Conservation (phyloP, 2,113 vertebrate genomes). For the Cromileptes altivelis region DNA sequence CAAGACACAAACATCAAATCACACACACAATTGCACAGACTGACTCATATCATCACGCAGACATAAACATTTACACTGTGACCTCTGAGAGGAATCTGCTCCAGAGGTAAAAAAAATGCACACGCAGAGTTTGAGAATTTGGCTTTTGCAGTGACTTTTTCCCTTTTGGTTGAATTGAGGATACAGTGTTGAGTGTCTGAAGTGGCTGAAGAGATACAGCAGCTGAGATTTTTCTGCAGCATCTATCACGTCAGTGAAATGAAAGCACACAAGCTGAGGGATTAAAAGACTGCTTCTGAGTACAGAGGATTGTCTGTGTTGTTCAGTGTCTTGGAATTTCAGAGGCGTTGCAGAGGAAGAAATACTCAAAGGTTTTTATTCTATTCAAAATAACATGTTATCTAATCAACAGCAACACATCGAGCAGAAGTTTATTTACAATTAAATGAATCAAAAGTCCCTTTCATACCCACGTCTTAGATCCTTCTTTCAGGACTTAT, state of each 20-base stretch:
- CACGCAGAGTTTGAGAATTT: not conserved
- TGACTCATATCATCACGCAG: slow-evolving; percentile 34
- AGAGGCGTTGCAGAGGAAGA: slow-evolving; percentile 8
- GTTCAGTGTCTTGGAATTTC: slow-evolving; percentile 39
- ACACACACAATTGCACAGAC: slow-evolving; percentile 9
- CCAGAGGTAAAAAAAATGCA: not conserved
- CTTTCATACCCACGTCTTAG: not conserved
- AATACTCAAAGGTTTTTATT: slow-evolving; percentile 23
- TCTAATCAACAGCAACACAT: slow-evolving; percentile 11
- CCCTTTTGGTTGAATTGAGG: slow-evolving; percentile 31
- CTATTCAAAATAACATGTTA: slow-evolving; percentile 20
- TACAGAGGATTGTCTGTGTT: slow-evolving; percentile 17
- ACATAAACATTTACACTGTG: slow-evolving; percentile 42
- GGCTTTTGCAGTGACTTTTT: slow-evolving; percentile 22
- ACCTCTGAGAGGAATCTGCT: slow-evolving; percentile 5
- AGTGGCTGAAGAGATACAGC: slow-evolving; percentile 43
- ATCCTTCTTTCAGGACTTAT: not conserved
- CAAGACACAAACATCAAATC: slow-evolving; percentile 34
- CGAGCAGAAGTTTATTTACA: not conserved
- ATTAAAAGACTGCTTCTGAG: slow-evolving; percentile 36
- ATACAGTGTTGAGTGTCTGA: slow-evolving; percentile 35
- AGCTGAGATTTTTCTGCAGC: slow-evolving; percentile 50
- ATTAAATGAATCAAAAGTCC: not conserved
- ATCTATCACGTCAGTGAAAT: slow-evolving; percentile 42
- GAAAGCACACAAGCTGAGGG: slow-evolving; percentile 39